These are phyloP conservation scores for Ibidorhyncha struthersii DNA, from an alignment of 2,113 vertebrate species.

Conservation along the genomic window DNA sequence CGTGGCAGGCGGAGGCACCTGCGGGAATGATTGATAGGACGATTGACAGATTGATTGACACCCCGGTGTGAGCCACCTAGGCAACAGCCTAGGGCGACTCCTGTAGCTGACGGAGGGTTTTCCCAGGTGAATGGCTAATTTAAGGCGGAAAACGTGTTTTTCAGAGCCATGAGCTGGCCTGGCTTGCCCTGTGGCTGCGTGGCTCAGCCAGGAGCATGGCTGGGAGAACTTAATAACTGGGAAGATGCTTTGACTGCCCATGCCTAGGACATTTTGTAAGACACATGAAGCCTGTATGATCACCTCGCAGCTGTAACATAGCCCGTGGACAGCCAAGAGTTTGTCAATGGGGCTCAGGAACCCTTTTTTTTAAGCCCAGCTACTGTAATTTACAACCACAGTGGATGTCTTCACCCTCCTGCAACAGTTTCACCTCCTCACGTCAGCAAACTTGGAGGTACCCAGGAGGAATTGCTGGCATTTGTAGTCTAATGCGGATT, in stretches of 20 bases:
- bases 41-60: not conserved
- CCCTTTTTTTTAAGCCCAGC: not conserved
- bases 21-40: not conserved
- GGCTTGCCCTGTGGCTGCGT: fast-evolving
- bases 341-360: not conserved
- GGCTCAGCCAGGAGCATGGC: not conserved
- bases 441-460: not conserved
- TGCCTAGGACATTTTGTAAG: not conserved
- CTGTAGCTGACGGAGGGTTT: not conserved
- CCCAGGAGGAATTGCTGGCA: not conserved
- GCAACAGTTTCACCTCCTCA: not conserved
- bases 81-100: not conserved
- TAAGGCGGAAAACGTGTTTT: not conserved
- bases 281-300: not conserved
- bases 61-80: not conserved
- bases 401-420: not conserved
- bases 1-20: fast-evolving
- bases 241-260: not conserved
- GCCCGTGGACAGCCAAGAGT: not conserved
- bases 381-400: not conserved
- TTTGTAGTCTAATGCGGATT: fast-evolving
- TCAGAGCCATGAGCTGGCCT: not conserved
- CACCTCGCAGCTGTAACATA: not conserved
- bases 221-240: not conserved
- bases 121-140: not conserved